Percentiles rank a stretch among this genome's conserved stretches.
Evolutionary conservation across 2,888 invertebrate species (phyloP).

Genomic region (Crematogaster levior): DNA sequence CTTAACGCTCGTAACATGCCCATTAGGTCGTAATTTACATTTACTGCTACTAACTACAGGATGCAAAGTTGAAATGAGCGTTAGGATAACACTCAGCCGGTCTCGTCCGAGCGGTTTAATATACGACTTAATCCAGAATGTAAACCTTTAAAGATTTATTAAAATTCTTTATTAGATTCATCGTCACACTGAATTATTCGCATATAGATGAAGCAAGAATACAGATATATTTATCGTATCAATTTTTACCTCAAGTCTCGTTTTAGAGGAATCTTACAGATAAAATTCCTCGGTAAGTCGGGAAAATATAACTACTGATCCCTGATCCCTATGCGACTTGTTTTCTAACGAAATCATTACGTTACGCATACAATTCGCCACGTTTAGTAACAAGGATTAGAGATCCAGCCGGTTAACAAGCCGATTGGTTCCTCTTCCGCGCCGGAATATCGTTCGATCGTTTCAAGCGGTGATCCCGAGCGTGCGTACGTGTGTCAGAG

Average conservation of each 20-base stretch:
- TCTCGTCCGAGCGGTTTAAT: constrained; percentile 14
- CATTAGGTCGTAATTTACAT: constrained; percentile 41
- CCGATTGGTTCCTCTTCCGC: background rate
- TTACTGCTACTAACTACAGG: constrained; percentile 35
- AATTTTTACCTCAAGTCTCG: background rate
- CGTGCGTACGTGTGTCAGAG: background rate
- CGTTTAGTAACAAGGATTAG: background rate
- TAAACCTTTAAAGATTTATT: constrained; percentile 2
- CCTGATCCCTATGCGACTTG: background rate
- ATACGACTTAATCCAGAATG: constrained; percentile 21
- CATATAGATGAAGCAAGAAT: background rate
- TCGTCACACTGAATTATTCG: constrained; percentile 4
- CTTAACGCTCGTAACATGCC: constrained; percentile 29
- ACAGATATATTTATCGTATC: too few relatives aligned
- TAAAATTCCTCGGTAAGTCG: background rate
- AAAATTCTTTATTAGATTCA: background rate
- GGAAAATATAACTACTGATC: background rate
- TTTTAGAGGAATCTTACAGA: background rate
- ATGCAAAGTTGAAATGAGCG: constrained; percentile 30
- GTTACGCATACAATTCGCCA: background rate
- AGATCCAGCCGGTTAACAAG: background rate
- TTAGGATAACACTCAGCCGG: constrained; percentile 21
- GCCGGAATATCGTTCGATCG: background rate
- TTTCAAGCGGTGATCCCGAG: background rate
- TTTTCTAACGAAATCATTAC: background rate